A percentile compares a stretch with the other conserved stretches of the same genome.
Conservation (phyloP, 2,888 invertebrate species). For the Aricia artaxerxes region DNA sequence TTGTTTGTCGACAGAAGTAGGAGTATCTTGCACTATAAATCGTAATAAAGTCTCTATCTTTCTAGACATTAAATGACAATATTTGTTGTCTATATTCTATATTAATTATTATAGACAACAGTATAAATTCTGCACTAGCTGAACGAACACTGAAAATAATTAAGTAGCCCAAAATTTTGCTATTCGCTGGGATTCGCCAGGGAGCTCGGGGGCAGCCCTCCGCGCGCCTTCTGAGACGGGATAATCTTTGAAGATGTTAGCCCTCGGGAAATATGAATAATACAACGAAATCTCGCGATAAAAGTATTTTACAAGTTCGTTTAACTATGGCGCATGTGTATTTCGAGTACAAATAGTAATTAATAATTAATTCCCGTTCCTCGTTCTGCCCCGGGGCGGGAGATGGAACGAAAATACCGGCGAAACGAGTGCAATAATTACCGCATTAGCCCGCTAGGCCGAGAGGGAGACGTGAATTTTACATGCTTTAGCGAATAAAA, state of each 20-base stretch:
- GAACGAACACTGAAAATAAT: background rate
- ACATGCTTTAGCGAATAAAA: slow-evolving; percentile 1
- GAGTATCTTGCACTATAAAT: too few relatives aligned
- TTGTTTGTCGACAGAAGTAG: background rate
- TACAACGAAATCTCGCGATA: slow-evolving; percentile 13
- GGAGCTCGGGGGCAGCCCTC: background rate
- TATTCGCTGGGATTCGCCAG: background rate
- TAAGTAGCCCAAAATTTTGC: slow-evolving; percentile 1
- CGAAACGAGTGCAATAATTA: slow-evolving; percentile 8
- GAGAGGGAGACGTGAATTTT: background rate
- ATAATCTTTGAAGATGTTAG: slow-evolving; percentile 12
- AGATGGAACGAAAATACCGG: slow-evolving; percentile 2
- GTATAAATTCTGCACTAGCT: background rate
- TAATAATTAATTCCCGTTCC: background rate
- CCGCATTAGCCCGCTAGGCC: slow-evolving; percentile 7
- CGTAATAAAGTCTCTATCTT: too few relatives aligned
- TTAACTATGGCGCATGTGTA: background rate
- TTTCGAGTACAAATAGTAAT: slow-evolving; percentile 1
- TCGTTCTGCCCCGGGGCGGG: slow-evolving; percentile 6
- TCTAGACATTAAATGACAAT: background rate
- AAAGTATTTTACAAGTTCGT: slow-evolving; percentile 11
- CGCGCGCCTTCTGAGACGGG: slow-evolving; percentile 11
- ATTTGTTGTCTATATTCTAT: too few relatives aligned
- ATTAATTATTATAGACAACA: background rate
- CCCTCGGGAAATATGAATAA: slow-evolving; percentile 19